A percentile compares a stretch with the other conserved stretches of the same genome.
Evolutionary conservation across 2,888 invertebrate genomes (phyloP).

Genomic region (Julus scandinavius): DNA sequence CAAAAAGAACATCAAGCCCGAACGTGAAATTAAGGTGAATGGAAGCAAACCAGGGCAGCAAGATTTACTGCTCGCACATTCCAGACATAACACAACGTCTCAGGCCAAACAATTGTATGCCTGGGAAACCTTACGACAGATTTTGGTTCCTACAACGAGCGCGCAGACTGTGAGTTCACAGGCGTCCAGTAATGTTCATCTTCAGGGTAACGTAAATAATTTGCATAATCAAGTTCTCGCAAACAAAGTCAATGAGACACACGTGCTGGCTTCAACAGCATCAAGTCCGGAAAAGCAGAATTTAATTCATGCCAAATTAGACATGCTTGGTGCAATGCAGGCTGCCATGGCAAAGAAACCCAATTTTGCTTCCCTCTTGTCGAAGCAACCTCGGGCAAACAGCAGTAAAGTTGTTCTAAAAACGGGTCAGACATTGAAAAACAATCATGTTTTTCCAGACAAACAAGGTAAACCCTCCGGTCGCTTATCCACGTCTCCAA

Average conservation of each 20-base stretch:
- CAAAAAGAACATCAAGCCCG: background rate
- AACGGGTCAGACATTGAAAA: background rate
- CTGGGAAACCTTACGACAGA: slow-evolving; percentile 58
- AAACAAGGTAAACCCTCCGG: background rate
- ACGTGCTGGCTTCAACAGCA: background rate
- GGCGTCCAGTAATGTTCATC: background rate
- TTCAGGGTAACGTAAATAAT: background rate
- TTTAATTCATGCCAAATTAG: slow-evolving; percentile 45
- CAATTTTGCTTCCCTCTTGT: background rate
- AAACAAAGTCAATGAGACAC: background rate
- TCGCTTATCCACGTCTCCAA: background rate
- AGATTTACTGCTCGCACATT: slow-evolving; percentile 7
- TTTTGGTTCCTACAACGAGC: slow-evolving; percentile 51
- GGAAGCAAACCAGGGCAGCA: background rate
- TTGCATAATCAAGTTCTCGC: background rate
- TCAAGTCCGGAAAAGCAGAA: slow-evolving; percentile 41
- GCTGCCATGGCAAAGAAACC: slow-evolving; percentile 51
- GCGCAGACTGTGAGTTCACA: background rate
- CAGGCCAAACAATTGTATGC: slow-evolving; percentile 56
- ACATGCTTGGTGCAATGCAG: slow-evolving; percentile 53
- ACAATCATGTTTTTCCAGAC: background rate
- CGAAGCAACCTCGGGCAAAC: background rate
- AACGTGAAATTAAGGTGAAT: background rate
- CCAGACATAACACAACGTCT: slow-evolving; percentile 52
- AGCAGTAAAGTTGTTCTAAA: background rate